Percentiles rank a stretch among this genome's conserved stretches.
Evolutionary conservation across 30 jellyfish, hydroid and myxozoan genomes (phyloP).

Genomic region (Mastigias papua): DNA sequence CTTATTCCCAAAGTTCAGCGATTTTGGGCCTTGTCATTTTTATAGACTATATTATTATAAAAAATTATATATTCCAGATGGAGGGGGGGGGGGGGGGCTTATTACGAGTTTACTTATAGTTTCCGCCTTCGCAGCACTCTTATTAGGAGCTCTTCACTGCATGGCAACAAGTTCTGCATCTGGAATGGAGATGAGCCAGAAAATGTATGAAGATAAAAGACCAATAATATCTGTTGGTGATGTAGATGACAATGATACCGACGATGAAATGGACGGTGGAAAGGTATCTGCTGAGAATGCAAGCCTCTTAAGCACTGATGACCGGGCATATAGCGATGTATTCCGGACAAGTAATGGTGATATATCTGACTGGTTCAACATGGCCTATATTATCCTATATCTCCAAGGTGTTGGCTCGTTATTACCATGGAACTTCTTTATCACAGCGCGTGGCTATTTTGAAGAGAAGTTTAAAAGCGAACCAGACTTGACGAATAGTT

Average conservation of each 20-base stretch:
- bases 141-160: neutral
- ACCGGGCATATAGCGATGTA: neutral
- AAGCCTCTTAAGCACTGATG: constrained; percentile 57
- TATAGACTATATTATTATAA: neutral
- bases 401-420: constrained; percentile 98
- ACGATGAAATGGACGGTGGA: constrained; percentile 12
- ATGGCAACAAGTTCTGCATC: neutral
- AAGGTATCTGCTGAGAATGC: neutral
- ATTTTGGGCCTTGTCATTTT: too few relatives aligned
- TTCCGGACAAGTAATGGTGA: neutral
- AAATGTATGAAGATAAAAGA: constrained; percentile 26
- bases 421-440: constrained; percentile 98
- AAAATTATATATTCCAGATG: too few relatives aligned
- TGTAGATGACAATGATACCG: constrained; percentile 21
- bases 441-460: constrained; percentile 93
- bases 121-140: neutral
- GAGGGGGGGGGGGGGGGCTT: too few relatives aligned
- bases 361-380: constrained; percentile 66
- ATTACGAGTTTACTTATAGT: too few relatives aligned
- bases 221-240: constrained; percentile 54
- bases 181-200: neutral
- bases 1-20: too few relatives aligned
- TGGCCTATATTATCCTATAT: constrained; percentile 84
- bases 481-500: constrained; percentile 59
- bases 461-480: constrained; percentile 66